A percentile compares a stretch with the other conserved stretches of the same genome.
Conservation (phyloP, 2,797 vertebrate genomes). For the Helicolenus hilgendorfi region DNA sequence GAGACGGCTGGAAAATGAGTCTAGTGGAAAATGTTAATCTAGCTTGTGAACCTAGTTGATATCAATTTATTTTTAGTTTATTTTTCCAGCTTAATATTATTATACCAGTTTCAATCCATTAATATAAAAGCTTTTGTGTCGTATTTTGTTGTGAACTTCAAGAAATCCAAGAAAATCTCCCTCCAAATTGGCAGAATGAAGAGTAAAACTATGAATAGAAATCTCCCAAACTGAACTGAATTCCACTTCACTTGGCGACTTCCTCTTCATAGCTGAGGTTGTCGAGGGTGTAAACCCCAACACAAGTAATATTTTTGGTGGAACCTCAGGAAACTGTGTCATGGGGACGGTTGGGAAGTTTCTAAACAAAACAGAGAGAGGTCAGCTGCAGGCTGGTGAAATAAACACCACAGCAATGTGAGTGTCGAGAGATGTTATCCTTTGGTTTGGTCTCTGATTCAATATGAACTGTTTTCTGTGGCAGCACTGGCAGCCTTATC, state of each 20-base stretch:
- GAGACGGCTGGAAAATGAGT: not conserved
- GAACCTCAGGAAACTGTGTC: slow-evolving; percentile 80
- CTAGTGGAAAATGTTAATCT: not conserved
- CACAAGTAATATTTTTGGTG: slow-evolving; percentile 74
- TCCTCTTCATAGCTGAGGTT: slow-evolving; percentile 82
- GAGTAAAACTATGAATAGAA: slow-evolving; percentile 65
- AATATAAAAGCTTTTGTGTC: not conserved
- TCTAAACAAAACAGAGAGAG: slow-evolving; percentile 67
- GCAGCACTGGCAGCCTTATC: not conserved
- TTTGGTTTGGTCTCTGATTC: slow-evolving; percentile 8
- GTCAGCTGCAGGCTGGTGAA: slow-evolving; percentile 44
- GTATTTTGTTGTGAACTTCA: not conserved
- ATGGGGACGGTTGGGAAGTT: slow-evolving; percentile 47
- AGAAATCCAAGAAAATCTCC: not conserved
- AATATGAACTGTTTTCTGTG: not conserved
- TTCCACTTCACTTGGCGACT: slow-evolving; percentile 61
- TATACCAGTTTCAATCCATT: not conserved
- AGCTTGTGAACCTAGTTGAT: not conserved
- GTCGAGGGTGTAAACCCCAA: slow-evolving; percentile 71
- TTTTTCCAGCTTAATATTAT: not conserved
- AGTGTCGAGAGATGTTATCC: slow-evolving; percentile 4
- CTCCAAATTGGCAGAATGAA: slow-evolving; percentile 21
- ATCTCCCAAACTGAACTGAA: slow-evolving; percentile 49
- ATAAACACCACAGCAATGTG: slow-evolving; percentile 43
- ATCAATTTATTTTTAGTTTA: not conserved